These are phyloP conservation scores for Micronisus gabar DNA, from an alignment of 2,113 vertebrate genomes.

Conservation along the genomic window DNA sequence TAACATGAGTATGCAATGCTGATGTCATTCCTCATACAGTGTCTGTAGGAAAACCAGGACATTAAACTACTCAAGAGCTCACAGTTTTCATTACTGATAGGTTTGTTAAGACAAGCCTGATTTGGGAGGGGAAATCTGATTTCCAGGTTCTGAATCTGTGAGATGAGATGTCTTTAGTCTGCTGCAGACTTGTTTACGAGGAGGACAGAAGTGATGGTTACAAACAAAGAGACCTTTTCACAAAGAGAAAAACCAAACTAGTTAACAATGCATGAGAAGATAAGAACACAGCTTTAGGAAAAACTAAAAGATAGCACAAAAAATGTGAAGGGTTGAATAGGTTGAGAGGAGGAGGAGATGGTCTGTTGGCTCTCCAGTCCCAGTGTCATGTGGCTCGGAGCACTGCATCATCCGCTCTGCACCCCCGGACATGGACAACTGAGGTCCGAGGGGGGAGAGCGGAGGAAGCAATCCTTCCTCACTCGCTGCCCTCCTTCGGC, in stretches of 20 bases:
- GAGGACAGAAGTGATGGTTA: not conserved
- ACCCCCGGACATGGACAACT: rapidly evolving
- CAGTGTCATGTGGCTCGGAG: rapidly evolving
- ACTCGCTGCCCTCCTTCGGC: too few relatives aligned
- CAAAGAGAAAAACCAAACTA: not conserved
- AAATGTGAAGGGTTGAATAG: rapidly evolving
- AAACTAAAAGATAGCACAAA: not conserved
- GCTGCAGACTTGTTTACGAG: not conserved
- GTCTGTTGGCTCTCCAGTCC: not conserved
- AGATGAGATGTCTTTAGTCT: not conserved
- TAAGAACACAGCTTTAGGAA: not conserved
- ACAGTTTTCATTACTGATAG: not conserved
- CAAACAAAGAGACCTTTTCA: not conserved
- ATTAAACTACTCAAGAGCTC: not conserved
- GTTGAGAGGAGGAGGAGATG: not conserved
- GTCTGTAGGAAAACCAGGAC: not conserved
- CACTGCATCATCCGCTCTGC: too few relatives aligned
- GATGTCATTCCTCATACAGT: not conserved
- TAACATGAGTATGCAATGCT: not conserved
- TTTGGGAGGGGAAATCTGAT: not conserved
- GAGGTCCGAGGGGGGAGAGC: not conserved
- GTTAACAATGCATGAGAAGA: not conserved
- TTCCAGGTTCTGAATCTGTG: not conserved
- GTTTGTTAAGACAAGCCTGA: not conserved
- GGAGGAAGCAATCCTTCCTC: not conserved